These are phyloP conservation scores for Tribolium freemani DNA, from an alignment of 2,888 invertebrate genomes.

Conservation along the genomic window DNA sequence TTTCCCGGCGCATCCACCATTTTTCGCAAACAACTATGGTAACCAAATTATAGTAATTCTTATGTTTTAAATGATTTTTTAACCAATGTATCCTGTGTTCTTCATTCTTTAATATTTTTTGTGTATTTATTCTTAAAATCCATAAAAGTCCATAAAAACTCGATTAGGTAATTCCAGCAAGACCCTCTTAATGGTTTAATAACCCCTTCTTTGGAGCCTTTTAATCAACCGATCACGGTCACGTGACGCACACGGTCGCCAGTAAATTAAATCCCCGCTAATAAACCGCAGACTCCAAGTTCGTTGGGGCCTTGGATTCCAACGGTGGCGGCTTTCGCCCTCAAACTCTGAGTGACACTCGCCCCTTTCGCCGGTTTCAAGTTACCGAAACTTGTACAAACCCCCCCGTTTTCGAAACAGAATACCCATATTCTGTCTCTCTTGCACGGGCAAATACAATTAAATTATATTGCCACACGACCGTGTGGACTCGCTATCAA, in stretches of 20 bases:
- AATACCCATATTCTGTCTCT: too few relatives aligned
- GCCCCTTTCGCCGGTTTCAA: constrained; percentile 44
- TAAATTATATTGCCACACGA: constrained; percentile 43
- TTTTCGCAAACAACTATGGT: too few relatives aligned
- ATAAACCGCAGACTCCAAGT: constrained; percentile 56
- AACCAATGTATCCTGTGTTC: too few relatives aligned
- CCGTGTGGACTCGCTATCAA: constrained; percentile 45
- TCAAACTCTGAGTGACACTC: constrained; percentile 56
- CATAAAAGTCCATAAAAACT: too few relatives aligned
- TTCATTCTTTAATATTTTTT: too few relatives aligned
- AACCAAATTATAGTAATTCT: too few relatives aligned
- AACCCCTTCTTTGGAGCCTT: constrained; percentile 10
- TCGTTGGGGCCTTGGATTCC: constrained; percentile 49
- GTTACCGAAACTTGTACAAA: constrained; percentile 48
- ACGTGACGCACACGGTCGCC: constrained; percentile 48
- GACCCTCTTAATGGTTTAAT: too few relatives aligned
- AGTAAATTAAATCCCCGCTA: constrained; percentile 58
- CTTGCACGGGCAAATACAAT: constrained; percentile 25
- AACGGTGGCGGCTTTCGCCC: constrained; percentile 47
- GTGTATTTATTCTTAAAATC: too few relatives aligned
- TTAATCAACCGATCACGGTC: constrained; percentile 48
- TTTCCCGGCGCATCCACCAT: too few relatives aligned
- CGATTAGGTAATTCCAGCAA: too few relatives aligned
- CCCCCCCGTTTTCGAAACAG: constrained; percentile 16
- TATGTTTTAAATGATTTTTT: too few relatives aligned